Conservation (phyloP, 2,797 vertebrate species). For the Limnodromus scolopaceus region DNA sequence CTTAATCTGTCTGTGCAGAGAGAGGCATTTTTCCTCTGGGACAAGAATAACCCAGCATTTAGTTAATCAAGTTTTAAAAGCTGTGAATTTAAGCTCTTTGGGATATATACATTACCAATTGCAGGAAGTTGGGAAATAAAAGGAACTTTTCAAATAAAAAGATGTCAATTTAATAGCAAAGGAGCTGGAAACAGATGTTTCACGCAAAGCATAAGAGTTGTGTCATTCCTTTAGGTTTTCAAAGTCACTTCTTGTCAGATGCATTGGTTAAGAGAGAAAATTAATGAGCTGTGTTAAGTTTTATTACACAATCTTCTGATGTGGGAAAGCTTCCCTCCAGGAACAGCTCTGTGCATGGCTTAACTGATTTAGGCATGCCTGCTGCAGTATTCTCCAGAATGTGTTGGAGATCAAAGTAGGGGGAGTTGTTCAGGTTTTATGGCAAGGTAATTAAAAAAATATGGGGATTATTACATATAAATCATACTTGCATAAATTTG, state of each 20-base stretch:
- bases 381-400: conserved; percentile 66
- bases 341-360: conserved; percentile 63
- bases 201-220: conserved; percentile 66
- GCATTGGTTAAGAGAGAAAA: conserved; percentile 82
- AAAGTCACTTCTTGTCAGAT: conserved; percentile 85
- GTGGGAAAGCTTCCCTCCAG: conserved; percentile 75
- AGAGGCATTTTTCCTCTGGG: conserved; percentile 41
- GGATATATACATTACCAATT: conserved; percentile 78
- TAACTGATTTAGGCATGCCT: conserved; percentile 72
- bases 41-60: conserved; percentile 52
- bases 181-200: conserved; percentile 84
- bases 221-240: conserved; percentile 80
- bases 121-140: conserved; percentile 83
- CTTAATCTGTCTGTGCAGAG: conserved; percentile 11
- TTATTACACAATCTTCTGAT: conserved; percentile 80
- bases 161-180: conserved; percentile 83
- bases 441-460: conserved; percentile 79
- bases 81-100: conserved; percentile 73
- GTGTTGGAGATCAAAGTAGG: conserved; percentile 77
- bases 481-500: conserved; percentile 75
- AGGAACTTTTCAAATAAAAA: conserved; percentile 84
- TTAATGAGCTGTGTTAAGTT: conserved; percentile 86
- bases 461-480: conserved; percentile 71
- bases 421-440: conserved; percentile 76
- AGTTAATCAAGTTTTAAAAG: conserved; percentile 72